Evolutionary conservation across 2,888 invertebrate genomes (phyloP).

Genomic region (Rhynchonema sp.): DNA sequence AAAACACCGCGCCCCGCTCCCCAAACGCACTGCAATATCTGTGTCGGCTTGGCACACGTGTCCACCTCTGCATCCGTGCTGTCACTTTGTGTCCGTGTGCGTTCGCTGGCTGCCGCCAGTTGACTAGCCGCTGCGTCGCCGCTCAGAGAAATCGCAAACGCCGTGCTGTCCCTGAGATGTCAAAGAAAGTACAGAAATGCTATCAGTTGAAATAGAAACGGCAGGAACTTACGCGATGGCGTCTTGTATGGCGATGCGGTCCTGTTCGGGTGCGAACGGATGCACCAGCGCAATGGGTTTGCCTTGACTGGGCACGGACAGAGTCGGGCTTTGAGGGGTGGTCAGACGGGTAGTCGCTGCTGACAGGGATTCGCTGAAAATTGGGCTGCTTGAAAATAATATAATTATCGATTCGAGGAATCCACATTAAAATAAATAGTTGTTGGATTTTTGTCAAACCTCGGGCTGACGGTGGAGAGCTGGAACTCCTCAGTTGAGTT

Average conservation of each 20-base stretch:
- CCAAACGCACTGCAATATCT: not conserved
- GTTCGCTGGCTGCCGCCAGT: not conserved
- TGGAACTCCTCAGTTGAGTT: too few species aligned
- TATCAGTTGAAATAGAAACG: not conserved
- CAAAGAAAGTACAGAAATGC: not conserved
- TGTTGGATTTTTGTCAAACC: too few species aligned
- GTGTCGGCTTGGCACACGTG: not conserved
- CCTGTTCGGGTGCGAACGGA: not conserved
- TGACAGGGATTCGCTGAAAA: too few species aligned
- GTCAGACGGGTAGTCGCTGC: too few species aligned
- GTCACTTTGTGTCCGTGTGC: not conserved
- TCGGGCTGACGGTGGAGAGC: too few species aligned
- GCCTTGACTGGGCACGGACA: not conserved
- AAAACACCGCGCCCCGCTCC: not conserved
- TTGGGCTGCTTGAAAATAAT: too few species aligned
- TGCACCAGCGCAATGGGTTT: not conserved
- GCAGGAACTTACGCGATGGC: not conserved
- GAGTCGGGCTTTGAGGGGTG: too few species aligned
- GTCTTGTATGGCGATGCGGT: not conserved
- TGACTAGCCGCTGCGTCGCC: not conserved
- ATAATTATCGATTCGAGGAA: too few species aligned
- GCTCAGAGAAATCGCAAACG: too few species aligned
- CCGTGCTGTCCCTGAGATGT: too few species aligned
- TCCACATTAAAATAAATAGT: too few species aligned
- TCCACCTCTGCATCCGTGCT: not conserved